Evolutionary conservation across 2,113 vertebrate species (phyloP), one percentile per base, ranked within the genome.

Genomic region (Dicentrarchus labrax): DNA sequence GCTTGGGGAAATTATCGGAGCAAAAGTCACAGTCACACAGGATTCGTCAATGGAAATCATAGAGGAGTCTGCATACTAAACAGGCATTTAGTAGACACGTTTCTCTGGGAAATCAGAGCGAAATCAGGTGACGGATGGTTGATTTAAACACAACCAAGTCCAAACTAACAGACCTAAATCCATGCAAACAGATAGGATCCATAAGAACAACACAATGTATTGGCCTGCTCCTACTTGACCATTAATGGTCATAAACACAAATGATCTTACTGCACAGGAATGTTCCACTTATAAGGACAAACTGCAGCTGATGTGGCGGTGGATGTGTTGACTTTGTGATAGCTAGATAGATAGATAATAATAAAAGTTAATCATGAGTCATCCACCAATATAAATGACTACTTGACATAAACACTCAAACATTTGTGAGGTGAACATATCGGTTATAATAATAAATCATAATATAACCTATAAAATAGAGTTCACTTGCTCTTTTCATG

Each of bases 221-320:
- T 30, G 15, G 19, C 59, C 51, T 11, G 43, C 43, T 53, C 15
- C 76, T 21, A 38, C 45, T 61, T 86, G 39, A 75, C 92, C 93
- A 92, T 91, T 80, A 69, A 92, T 74, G 87, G 93, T 80, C 88
- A 92, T 38, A n/a, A 85, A 78, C 24, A 54, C 67, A 70, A 61
- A 78, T 57, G 72, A 82, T 61, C 17, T 70, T 6, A 62, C 39
- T 1, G 59, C 30, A 36, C 38, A 72, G 80, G 75, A 91, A 90
- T 67, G 78, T n/a, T 47, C 7, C 38, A 1, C 70, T 86, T 70
- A 76, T 69, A 83, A 88, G 82, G 84, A 57, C 70, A 89, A 76
- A 80, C 53, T 54, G 73, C 80, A 71, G 54, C 78, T 38, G 39
- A 56, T 30, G 30, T 30, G 30, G 8, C 15, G 1, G 43, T 15